Conservation (phyloP, 2,888 invertebrate species). For the Listrodromus nycthemerus region DNA sequence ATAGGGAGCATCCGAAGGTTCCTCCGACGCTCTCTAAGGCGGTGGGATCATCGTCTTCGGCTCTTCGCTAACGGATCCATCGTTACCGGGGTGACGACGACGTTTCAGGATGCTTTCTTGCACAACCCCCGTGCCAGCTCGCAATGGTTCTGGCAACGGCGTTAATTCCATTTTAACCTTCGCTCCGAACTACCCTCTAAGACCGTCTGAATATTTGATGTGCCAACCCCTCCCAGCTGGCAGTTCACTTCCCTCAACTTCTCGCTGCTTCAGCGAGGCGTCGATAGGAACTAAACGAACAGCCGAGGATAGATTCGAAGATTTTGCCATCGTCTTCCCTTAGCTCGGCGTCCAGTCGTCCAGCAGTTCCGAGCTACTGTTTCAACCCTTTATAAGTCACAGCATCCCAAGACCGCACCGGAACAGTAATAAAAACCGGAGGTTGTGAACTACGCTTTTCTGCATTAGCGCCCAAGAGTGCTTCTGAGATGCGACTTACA, state of each 20-base stretch:
- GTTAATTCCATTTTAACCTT: constrained; percentile 67
- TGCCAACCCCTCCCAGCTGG: constrained; percentile 62
- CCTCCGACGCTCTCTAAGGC: constrained; percentile 26
- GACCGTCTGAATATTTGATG: constrained; percentile 83
- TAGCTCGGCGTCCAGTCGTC: not conserved
- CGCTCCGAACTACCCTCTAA: constrained; percentile 81
- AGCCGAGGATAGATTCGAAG: not conserved
- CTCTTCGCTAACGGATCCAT: constrained; percentile 54
- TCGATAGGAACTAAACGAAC: not conserved
- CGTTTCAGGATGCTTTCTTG: constrained; percentile 33
- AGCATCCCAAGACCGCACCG: too few relatives aligned
- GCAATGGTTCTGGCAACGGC: constrained; percentile 34
- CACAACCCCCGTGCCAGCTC: not conserved
- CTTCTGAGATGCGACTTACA: too few relatives aligned
- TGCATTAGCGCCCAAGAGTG: too few relatives aligned
- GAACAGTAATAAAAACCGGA: too few relatives aligned
- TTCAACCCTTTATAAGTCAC: too few relatives aligned
- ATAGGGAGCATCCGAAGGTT: constrained; percentile 31
- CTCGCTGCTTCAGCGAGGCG: not conserved
- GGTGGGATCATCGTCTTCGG: constrained; percentile 52
- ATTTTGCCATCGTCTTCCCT: not conserved
- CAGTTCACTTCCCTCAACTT: constrained; percentile 83
- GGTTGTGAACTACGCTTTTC: too few relatives aligned
- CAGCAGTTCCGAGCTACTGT: not conserved
- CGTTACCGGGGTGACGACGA: constrained; percentile 36